phyloP scores from a whole-genome alignment of 2,888 invertebrate species.

The Lysandra bellargus region DNA sequence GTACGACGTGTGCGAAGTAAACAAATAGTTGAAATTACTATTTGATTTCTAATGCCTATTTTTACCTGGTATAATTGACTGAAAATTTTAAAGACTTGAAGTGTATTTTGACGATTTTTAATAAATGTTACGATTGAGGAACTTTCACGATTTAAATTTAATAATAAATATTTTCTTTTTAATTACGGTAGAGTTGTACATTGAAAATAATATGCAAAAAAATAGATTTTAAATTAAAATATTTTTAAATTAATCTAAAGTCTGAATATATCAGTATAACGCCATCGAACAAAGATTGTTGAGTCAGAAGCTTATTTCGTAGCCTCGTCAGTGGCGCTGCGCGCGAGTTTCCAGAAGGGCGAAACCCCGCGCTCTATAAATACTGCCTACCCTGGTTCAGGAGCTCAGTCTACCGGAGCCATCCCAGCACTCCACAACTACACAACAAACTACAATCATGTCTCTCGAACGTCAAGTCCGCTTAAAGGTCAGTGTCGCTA shows the following conservation, averaged over 20 bases:
- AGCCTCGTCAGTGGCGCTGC: constrained; percentile 57
- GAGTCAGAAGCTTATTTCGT: constrained; percentile 71
- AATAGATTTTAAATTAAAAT: background rate
- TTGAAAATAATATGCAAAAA: no score
- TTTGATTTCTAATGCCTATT: no score
- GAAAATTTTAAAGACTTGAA: no score
- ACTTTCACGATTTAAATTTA: no score
- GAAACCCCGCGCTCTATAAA: constrained; percentile 72
- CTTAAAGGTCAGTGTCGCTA: constrained; percentile 85
- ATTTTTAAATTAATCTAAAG: background rate
- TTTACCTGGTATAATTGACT: no score
- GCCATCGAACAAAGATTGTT: constrained; percentile 53
- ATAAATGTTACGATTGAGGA: no score
- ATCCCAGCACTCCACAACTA: constrained; percentile 58
- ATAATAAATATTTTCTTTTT: no score
- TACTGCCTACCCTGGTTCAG: constrained; percentile 65
- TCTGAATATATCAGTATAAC: constrained; percentile 34
- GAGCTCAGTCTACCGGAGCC: constrained; percentile 76
- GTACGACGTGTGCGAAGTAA: no score
- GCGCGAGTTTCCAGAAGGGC: constrained; percentile 75
- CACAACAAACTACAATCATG: constrained; percentile 80
- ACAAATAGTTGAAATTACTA: no score
- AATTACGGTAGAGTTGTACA: no score
- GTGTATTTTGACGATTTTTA: no score
- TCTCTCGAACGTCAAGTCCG: constrained; percentile 96